These are phyloP conservation scores for Colossoma macropomum DNA, from an alignment of 2,113 vertebrate genomes.

Conservation along the genomic window DNA sequence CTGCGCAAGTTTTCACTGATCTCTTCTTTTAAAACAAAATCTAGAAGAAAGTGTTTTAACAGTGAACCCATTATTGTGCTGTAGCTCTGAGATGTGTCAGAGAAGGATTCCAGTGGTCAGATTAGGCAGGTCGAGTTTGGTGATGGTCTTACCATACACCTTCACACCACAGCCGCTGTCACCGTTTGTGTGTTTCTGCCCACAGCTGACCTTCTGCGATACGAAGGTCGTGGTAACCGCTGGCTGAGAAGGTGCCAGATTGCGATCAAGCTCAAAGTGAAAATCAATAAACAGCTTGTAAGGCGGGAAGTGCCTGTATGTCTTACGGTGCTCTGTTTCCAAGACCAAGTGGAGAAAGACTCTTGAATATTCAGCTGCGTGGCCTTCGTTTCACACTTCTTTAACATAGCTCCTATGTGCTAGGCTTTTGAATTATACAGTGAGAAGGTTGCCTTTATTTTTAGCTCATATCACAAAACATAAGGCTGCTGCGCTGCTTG, in stretches of 20 bases:
- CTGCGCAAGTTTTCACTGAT: too few species aligned
- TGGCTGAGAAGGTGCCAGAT: background rate
- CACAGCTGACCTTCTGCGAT: background rate
- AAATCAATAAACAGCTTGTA: background rate
- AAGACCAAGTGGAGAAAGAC: background rate
- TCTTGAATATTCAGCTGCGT: too few species aligned
- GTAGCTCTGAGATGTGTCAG: too few species aligned
- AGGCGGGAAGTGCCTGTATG: background rate
- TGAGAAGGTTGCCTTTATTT: conserved; percentile 57
- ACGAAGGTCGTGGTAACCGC: background rate
- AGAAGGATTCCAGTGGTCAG: too few species aligned
- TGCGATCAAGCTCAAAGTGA: background rate
- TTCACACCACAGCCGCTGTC: background rate
- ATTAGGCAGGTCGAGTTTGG: too few species aligned
- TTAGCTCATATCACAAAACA: conserved; percentile 46
- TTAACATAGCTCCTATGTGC: too few species aligned
- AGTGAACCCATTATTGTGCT: too few species aligned
- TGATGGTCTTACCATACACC: too few species aligned
- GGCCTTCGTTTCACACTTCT: background rate
- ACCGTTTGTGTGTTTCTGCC: background rate
- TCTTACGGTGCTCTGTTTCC: background rate
- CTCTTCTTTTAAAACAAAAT: too few species aligned
- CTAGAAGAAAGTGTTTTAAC: too few species aligned
- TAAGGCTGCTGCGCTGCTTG: too few species aligned
- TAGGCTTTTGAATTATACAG: conserved; percentile 57